These are phyloP conservation scores for Dipus sagitta DNA, from an alignment of 2,797 vertebrate species.

Conservation along the genomic window DNA sequence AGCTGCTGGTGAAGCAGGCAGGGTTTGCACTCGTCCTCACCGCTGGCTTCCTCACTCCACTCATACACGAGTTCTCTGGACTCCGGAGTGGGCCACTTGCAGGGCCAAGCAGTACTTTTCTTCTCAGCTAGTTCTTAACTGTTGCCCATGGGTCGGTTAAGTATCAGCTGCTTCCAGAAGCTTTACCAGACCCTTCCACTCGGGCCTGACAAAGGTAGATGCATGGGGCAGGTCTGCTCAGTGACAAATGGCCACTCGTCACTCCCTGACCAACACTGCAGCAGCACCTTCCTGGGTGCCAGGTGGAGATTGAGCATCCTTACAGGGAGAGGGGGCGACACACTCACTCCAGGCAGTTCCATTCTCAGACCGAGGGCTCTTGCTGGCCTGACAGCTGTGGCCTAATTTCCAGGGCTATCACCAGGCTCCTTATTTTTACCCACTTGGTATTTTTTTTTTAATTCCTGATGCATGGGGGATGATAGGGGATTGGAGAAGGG, in stretches of 20 bases:
- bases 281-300: not conserved
- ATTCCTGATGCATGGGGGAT: conserved; percentile 76
- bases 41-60: not conserved
- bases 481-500: conserved; percentile 23
- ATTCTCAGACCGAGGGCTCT: conserved; percentile 62
- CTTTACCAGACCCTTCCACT: not conserved
- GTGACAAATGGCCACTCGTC: not conserved
- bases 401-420: conserved; percentile 87
- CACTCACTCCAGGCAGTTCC: conserved; percentile 41
- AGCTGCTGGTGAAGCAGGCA: not conserved
- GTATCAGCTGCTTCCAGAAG: not conserved
- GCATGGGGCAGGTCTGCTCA: not conserved
- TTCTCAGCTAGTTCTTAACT: not conserved
- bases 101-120: not conserved
- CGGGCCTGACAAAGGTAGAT: not conserved
- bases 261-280: not conserved
- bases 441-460: conserved; percentile 84
- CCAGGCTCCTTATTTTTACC: conserved; percentile 84
- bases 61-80: not conserved
- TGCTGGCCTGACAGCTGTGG: conserved; percentile 88
- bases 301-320: not conserved
- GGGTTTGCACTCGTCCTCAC: not conserved
- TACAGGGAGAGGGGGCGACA: not conserved
- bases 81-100: not conserved
- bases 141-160: not conserved